Evolutionary conservation across 2,888 invertebrate species (phyloP).

Genomic region (Therioaphis trifolii): DNA sequence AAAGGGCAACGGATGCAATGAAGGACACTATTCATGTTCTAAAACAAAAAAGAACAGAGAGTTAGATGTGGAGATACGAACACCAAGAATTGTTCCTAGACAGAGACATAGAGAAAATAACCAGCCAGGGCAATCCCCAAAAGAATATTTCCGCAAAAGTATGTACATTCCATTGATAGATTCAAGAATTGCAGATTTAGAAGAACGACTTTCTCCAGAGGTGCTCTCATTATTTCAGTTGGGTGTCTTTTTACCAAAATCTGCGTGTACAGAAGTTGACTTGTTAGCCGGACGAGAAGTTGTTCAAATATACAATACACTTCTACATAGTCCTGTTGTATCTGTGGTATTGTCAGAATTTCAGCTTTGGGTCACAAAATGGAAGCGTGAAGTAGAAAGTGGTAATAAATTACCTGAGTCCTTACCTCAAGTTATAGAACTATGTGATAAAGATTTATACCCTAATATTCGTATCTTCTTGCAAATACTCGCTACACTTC

Average conservation of each 20-base stretch:
- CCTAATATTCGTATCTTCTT: conserved; percentile 31
- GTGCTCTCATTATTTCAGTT: conserved; percentile 9
- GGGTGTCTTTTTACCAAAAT: conserved; percentile 28
- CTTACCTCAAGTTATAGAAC: conserved; percentile 19
- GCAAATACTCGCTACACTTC: conserved; percentile 55
- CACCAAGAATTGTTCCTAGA: conserved; percentile 27
- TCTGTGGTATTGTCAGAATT: background rate
- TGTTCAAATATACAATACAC: background rate
- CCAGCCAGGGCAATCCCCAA: conserved; percentile 8
- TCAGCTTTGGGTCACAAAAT: conserved; percentile 36
- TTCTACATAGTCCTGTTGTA: conserved; percentile 6
- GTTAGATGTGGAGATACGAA: conserved; percentile 15
- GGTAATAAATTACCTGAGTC: conserved; percentile 37
- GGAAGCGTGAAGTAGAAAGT: conserved; percentile 30
- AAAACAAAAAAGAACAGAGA: background rate
- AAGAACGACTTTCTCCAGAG: conserved; percentile 23
- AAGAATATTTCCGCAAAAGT: conserved; percentile 32
- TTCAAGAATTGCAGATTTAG: conserved; percentile 14
- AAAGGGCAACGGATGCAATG: conserved; percentile 21
- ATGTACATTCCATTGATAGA: conserved; percentile 1
- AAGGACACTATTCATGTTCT: conserved; percentile 5
- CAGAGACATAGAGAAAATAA: conserved; percentile 10
- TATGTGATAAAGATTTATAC: conserved; percentile 36
- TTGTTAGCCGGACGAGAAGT: conserved; percentile 28
- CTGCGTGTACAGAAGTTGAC: conserved; percentile 5